phyloP scores from a whole-genome alignment of 2,113 vertebrate species.

The Numenius arquata region DNA sequence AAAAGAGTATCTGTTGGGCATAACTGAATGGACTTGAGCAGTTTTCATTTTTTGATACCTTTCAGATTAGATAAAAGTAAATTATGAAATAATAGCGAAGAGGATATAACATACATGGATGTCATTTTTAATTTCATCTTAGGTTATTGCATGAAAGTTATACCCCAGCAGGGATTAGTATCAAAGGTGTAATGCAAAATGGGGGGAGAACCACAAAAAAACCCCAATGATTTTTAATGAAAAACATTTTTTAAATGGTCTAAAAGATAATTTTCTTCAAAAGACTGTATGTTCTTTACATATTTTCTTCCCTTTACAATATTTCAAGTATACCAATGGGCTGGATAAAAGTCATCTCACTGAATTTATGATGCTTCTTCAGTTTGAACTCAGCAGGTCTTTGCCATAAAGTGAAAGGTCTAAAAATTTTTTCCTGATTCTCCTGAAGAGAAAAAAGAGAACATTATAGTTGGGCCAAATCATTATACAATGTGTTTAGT shows the following conservation, averaged over 20 bases:
- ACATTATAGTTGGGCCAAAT: neutral
- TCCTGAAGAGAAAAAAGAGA: neutral
- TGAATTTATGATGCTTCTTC: conserved; percentile 19
- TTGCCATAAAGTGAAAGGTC: conserved; percentile 3
- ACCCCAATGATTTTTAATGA: neutral
- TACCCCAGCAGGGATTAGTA: neutral
- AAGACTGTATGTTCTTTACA: neutral
- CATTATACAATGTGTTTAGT: neutral
- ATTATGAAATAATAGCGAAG: neutral
- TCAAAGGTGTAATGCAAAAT: neutral
- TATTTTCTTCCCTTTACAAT: neutral
- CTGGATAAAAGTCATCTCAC: neutral
- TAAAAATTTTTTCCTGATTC: neutral
- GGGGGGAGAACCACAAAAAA: neutral
- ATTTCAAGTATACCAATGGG: neutral
- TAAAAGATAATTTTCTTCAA: neutral
- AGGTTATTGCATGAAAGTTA: neutral
- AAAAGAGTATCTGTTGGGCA: neutral
- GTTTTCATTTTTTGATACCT: neutral
- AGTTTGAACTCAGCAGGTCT: conserved; percentile 29
- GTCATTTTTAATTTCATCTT: neutral
- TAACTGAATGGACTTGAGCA: neutral
- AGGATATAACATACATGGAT: neutral
- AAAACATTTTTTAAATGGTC: neutral
- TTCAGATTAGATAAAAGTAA: neutral